Base-by-base conservation (phyloP, 1,140 invertebrate species). In the Dendrolimus kikuchii region DNA sequence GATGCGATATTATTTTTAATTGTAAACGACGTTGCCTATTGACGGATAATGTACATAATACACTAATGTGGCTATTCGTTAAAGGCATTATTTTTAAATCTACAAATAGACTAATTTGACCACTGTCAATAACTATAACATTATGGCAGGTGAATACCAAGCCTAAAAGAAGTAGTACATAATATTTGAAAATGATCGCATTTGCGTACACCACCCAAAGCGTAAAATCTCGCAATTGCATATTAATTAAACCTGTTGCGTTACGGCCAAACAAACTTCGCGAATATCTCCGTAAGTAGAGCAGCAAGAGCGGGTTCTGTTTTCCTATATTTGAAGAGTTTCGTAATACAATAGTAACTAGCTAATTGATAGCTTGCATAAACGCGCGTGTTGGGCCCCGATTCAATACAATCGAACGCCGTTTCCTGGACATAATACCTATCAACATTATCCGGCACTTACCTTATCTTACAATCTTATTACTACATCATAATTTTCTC, bases 331-430 rank as follows among this genome's bases (percentile, higher is more conserved):
- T 49, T 62, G 57, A 59, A 50, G 49, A 46, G 42, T 50, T 56
- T 57, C 69, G 77, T 77, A 82, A 83, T 62, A 80, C 77, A 81
- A 84, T 80, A 71, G 69, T 66, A 71, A 67, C 66, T 58, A 64
- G 61, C 75, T 86, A 83, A 82, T 86, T 77, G 74, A 83, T 81
- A 68, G 68, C 74, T 86, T 86, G 76, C 82, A 77, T 81, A 86
- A 86, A 69, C 66, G 49, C 62, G 67, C 70, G 71, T 70, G 64
- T 72, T 73, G 66, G 61, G 57, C 58, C 62, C 64, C 52, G 74
- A 66, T 79, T 67, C 61, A 68, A 73, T 60, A 67, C 67, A 64
- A 72, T 72, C 62, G 57, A 23, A 48, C 59, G 9, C 52, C 42
- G 72, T 75, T 86, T 86, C 82, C 82, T 68, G 79, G 77, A 78